Conservation (phyloP, 2,113 vertebrate species). For the Procavia capensis region DNA sequence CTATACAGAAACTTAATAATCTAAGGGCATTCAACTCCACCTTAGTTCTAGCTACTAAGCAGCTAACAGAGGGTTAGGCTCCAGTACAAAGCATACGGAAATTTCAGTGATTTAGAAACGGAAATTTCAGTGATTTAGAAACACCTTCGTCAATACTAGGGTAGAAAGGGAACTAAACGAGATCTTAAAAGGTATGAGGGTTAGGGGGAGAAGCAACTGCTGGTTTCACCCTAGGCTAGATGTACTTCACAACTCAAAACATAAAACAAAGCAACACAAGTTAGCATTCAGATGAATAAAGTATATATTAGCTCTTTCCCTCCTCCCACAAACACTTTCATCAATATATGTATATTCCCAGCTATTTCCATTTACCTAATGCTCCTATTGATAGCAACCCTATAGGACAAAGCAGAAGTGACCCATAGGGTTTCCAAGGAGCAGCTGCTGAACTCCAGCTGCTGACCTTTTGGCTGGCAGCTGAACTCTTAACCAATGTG, state of each 20-base stretch:
- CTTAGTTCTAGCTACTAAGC: background rate
- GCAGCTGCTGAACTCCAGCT: too few species aligned
- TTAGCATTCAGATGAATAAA: background rate
- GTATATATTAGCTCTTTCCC: background rate
- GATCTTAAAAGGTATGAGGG: background rate
- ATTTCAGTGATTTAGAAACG: conserved; percentile 3
- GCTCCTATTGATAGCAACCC: too few species aligned
- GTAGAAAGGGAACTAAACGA: background rate
- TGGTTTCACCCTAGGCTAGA: background rate
- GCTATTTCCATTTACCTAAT: conserved; percentile 8
- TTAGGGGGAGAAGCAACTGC: background rate
- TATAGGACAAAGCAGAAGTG: too few species aligned
- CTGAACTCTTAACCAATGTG: too few species aligned
- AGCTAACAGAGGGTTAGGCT: conserved; percentile 14
- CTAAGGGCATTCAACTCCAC: conserved; percentile 10
- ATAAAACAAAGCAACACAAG: conserved; percentile 23
- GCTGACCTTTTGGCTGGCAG: too few species aligned
- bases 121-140: conserved; percentile 22
- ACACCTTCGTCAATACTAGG: background rate
- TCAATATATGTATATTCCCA: background rate
- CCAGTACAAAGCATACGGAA: conserved; percentile 13
- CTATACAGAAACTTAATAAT: background rate
- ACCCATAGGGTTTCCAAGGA: too few species aligned
- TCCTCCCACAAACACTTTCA: background rate
- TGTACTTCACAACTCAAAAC: background rate